Conservation (phyloP, 2,888 invertebrate genomes). For the Agrochola macilenta region DNA sequence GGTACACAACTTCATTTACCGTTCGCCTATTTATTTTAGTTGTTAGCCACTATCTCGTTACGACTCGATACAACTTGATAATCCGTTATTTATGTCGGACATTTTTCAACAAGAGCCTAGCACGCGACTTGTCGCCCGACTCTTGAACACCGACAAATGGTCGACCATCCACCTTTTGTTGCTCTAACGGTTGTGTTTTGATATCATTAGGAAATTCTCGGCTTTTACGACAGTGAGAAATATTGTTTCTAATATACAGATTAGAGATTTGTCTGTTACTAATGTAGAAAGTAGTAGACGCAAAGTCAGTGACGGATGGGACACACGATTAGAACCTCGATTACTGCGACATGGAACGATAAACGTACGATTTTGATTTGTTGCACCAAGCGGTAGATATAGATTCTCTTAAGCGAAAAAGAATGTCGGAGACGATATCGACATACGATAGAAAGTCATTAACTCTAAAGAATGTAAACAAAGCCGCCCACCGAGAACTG, state of each 20-base stretch:
- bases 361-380: constrained; percentile 64
- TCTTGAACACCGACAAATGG: constrained; percentile 80
- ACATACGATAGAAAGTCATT: constrained; percentile 68
- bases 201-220: constrained; percentile 88
- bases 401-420: constrained; percentile 52
- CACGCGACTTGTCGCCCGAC: constrained; percentile 85
- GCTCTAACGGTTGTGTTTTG: constrained; percentile 86
- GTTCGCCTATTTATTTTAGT: constrained; percentile 86
- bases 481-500: constrained; percentile 78
- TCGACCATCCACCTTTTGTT: constrained; percentile 85
- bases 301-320: constrained; percentile 79
- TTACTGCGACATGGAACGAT: constrained; percentile 69
- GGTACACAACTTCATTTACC: constrained; percentile 85
- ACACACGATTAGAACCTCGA: constrained; percentile 73
- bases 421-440: constrained; percentile 54
- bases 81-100: constrained; percentile 88
- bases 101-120: constrained; percentile 83
- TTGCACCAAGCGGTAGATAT: constrained; percentile 47
- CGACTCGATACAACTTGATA: constrained; percentile 87
- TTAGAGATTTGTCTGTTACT: constrained; percentile 80
- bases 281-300: constrained; percentile 80
- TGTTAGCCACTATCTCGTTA: constrained; percentile 85
- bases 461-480: constrained; percentile 74
- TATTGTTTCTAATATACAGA: constrained; percentile 84
- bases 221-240: constrained; percentile 83